Evolutionary conservation across 2,113 vertebrate genomes (phyloP).

Genomic region (Anas platyrhynchos): DNA sequence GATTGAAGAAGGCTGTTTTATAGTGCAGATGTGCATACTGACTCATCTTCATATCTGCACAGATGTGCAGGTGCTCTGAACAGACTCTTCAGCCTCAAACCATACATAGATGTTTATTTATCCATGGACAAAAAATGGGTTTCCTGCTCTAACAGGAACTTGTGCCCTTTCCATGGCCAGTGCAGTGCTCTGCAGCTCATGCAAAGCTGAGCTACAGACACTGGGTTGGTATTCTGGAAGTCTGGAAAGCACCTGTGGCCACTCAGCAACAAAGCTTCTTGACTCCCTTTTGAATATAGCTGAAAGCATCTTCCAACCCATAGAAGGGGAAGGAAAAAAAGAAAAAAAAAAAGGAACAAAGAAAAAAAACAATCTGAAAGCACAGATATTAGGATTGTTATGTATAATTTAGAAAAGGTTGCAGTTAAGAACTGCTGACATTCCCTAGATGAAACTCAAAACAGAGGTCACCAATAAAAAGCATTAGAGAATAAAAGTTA

Average conservation of each 20-base stretch:
- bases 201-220: fast-evolving
- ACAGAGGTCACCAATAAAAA: not conserved
- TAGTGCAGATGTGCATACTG: not conserved
- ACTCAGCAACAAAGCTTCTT: not conserved
- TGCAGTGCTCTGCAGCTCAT: not conserved
- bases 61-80: fast-evolving
- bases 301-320: not conserved
- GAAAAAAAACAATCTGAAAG: not conserved
- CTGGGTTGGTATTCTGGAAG: fast-evolving
- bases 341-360: no score
- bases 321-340: no score
- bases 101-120: not conserved
- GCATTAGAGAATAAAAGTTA: not conserved
- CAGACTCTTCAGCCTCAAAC: not conserved
- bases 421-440: not conserved
- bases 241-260: fast-evolving
- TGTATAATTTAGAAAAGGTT: not conserved
- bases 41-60: fast-evolving
- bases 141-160: fast-evolving
- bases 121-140: fast-evolving
- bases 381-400: not conserved
- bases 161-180: not conserved
- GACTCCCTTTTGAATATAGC: not conserved
- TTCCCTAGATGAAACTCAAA: not conserved
- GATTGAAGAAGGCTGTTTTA: not conserved